These are phyloP conservation scores for Suricata suricatta DNA, from an alignment of 2,113 vertebrate genomes.

Conservation along the genomic window DNA sequence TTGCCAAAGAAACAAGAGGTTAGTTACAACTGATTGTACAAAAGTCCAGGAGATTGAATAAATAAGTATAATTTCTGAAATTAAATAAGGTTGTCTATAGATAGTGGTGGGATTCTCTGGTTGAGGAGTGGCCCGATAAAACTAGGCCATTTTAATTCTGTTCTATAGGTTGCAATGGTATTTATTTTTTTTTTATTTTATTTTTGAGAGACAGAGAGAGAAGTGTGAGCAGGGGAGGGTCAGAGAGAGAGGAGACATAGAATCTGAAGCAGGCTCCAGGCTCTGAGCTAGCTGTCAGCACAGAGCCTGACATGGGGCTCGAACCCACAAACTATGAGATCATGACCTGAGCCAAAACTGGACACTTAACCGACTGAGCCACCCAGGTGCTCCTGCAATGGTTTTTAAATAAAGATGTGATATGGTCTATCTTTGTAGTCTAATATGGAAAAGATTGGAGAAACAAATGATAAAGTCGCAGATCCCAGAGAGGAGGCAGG, in stretches of 20 bases:
- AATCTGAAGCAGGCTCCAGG: too few species aligned
- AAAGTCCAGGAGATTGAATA: neutral
- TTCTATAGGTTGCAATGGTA: neutral
- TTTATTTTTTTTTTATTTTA: neutral
- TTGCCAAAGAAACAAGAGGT: neutral
- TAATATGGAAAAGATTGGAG: neutral
- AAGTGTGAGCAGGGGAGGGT: too few species aligned
- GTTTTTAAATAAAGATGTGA: neutral
- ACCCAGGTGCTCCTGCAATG: neutral
- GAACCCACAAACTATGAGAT: too few species aligned
- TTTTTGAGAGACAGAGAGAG: too few species aligned
- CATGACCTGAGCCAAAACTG: too few species aligned
- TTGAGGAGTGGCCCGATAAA: neutral
- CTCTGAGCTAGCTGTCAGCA: too few species aligned
- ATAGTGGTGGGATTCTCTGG: neutral
- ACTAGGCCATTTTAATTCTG: neutral
- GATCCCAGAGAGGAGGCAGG: neutral
- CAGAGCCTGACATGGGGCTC: too few species aligned
- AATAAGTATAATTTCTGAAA: neutral
- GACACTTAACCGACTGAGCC: too few species aligned
- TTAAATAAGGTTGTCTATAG: neutral
- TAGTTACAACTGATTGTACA: neutral
- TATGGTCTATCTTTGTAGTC: neutral
- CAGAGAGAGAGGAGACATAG: too few species aligned
- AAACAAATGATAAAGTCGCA: neutral